These are phyloP conservation scores for Perca flavescens DNA, from an alignment of 2,113 vertebrate species.

Conservation along the genomic window DNA sequence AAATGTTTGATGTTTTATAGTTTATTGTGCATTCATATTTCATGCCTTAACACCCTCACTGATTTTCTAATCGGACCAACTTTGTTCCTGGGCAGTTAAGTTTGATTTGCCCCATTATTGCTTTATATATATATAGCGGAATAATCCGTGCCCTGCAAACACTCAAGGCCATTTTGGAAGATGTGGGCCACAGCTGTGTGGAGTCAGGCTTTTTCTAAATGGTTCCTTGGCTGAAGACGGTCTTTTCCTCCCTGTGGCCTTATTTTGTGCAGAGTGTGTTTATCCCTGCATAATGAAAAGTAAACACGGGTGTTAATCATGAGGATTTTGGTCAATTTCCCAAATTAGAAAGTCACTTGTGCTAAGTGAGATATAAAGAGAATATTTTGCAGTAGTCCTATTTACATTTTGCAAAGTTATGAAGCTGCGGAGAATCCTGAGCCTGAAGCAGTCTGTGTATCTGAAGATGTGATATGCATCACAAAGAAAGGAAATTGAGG, in stretches of 20 bases:
- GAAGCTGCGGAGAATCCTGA: background rate
- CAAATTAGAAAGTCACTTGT: slow-evolving; percentile 6
- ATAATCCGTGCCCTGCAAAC: slow-evolving; percentile 36
- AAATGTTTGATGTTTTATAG: slow-evolving; percentile 36
- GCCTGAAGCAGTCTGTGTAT: background rate
- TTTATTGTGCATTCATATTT: slow-evolving; percentile 16
- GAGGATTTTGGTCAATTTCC: slow-evolving; percentile 39
- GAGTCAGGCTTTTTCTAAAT: slow-evolving; percentile 65
- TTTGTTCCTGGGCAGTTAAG: slow-evolving; percentile 20
- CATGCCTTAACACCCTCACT: background rate
- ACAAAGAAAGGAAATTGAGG: background rate
- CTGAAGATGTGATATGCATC: background rate
- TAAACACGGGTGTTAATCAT: slow-evolving; percentile 45
- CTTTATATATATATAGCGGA: slow-evolving; percentile 50
- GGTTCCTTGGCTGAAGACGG: slow-evolving; percentile 31
- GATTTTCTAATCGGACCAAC: slow-evolving; percentile 8
- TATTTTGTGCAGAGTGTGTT: slow-evolving; percentile 34
- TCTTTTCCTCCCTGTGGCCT: slow-evolving; percentile 26
- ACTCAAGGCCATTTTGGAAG: slow-evolving; percentile 62
- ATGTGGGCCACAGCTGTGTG: slow-evolving; percentile 76
- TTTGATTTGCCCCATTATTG: slow-evolving; percentile 26
- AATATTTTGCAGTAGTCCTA: background rate
- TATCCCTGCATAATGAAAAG: slow-evolving; percentile 46
- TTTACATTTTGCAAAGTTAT: slow-evolving; percentile 8
- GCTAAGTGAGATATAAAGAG: slow-evolving; percentile 15